Conservation (phyloP, 2,797 vertebrate species). For the Allenopithecus nigroviridis region DNA sequence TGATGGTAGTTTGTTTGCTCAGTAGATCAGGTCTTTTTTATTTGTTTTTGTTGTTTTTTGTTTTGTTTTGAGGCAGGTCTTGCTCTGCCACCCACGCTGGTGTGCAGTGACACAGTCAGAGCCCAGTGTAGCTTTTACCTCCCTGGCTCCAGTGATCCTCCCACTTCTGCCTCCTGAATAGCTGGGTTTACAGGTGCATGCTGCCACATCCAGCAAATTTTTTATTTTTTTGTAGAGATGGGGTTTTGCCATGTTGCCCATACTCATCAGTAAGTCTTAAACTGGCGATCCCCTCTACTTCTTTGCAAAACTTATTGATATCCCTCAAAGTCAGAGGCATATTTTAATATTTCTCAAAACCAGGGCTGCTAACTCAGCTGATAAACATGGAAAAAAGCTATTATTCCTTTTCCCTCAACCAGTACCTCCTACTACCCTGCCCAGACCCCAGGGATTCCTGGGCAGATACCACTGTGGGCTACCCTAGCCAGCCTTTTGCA, state of each 20-base stretch:
- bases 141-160: not conserved
- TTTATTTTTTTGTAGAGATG: not conserved
- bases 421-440: not conserved
- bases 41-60: not conserved
- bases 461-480: not conserved
- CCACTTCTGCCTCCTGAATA: not conserved
- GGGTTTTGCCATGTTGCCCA: not conserved
- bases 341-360: constrained; percentile 15
- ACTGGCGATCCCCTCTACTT: not conserved
- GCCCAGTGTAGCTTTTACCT: not conserved
- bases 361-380: not conserved
- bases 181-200: not conserved
- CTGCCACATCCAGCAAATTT: not conserved
- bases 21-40: not conserved
- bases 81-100: not conserved
- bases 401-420: not conserved
- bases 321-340: not conserved
- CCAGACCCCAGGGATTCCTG: not conserved
- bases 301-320: not conserved
- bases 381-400: not conserved
- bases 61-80: not conserved
- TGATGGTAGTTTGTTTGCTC: not conserved
- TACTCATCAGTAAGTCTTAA: not conserved
- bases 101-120: not conserved
- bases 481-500: not conserved